Evolutionary conservation across 2,888 invertebrate species (phyloP).

Genomic region (Elegia similella): DNA sequence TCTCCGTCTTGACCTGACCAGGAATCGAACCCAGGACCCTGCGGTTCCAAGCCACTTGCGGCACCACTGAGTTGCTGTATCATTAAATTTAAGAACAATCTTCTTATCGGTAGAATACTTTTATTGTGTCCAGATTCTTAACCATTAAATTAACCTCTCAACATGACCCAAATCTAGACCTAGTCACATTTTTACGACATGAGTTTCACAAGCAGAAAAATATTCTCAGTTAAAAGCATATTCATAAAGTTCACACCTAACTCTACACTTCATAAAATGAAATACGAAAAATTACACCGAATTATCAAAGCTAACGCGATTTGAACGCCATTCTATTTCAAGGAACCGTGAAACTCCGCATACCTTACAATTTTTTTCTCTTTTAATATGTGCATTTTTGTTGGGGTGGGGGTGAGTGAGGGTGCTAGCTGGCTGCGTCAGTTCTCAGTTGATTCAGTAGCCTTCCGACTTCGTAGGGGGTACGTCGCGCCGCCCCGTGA

Average conservation of each 20-base stretch:
- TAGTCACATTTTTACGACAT: too few relatives aligned
- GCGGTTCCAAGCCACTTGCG: too few relatives aligned
- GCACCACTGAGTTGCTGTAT: too few relatives aligned
- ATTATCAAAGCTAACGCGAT: neutral
- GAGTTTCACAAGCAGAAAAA: too few relatives aligned
- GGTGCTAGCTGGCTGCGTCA: slow-evolving; percentile 24
- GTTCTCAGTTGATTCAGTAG: slow-evolving; percentile 42
- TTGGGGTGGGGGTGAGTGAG: slow-evolving; percentile 49
- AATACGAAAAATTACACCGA: neutral
- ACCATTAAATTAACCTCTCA: too few relatives aligned
- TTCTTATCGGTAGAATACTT: too few relatives aligned
- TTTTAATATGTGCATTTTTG: slow-evolving; percentile 69
- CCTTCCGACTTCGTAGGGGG: slow-evolving; percentile 57
- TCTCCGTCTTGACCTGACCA: too few relatives aligned
- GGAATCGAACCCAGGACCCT: too few relatives aligned
- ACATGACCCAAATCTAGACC: too few relatives aligned
- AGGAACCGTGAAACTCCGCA: slow-evolving; percentile 32
- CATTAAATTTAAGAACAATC: too few relatives aligned
- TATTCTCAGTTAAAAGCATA: too few relatives aligned
- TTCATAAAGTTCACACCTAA: neutral
- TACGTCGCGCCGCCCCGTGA: slow-evolving; percentile 44
- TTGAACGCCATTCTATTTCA: slow-evolving; percentile 4
- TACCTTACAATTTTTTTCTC: slow-evolving; percentile 51
- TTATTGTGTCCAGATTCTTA: too few relatives aligned
- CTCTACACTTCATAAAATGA: neutral